These are phyloP conservation scores for Lithophane semibrunnea DNA, from an alignment of 2,888 invertebrate species.

Conservation along the genomic window DNA sequence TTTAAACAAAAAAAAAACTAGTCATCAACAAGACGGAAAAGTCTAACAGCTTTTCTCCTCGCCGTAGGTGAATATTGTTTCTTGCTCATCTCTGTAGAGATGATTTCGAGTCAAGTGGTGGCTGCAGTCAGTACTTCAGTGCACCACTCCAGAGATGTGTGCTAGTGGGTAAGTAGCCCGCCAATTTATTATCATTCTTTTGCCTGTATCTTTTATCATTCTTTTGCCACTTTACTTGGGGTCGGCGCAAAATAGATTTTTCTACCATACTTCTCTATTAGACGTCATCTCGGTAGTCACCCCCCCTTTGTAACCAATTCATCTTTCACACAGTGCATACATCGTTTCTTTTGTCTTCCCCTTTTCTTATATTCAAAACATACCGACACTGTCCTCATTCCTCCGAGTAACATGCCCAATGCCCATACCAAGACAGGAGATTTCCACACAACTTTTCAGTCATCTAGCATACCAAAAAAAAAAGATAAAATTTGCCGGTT, in stretches of 20 bases:
- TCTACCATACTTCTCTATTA: neutral
- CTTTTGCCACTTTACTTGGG: neutral
- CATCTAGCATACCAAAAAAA: neutral
- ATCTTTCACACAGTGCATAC: too few relatives aligned
- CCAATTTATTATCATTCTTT: neutral
- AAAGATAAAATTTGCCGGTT: conserved; percentile 10
- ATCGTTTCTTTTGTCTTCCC: too few relatives aligned
- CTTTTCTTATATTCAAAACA: neutral
- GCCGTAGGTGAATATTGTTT: too few relatives aligned
- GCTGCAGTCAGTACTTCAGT: neutral
- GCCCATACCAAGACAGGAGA: neutral
- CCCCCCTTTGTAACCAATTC: neutral
- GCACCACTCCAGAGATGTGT: neutral
- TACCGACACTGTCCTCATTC: neutral
- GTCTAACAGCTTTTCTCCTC: neutral
- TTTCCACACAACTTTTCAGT: neutral
- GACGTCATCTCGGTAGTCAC: neutral
- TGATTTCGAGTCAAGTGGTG: neutral
- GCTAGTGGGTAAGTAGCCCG: neutral
- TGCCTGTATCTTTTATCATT: neutral
- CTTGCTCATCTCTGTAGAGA: neutral
- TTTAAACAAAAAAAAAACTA: neutral
- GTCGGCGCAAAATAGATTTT: neutral
- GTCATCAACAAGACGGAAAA: neutral
- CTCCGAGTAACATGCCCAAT: neutral